Base-by-base conservation (phyloP, 2,113 vertebrate species). In the Megaceryle torquata region DNA sequence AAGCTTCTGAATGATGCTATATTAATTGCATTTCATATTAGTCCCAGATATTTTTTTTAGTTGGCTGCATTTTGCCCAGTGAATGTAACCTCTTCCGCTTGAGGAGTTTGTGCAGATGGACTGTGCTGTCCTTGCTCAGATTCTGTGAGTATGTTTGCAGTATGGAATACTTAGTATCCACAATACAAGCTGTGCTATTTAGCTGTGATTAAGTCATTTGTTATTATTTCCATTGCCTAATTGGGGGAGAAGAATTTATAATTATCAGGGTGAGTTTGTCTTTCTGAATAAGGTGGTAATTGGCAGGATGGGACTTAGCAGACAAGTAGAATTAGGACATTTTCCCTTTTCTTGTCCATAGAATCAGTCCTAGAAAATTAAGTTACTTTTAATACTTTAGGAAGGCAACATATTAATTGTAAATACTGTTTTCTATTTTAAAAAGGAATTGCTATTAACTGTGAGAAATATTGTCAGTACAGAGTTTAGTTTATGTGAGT, bases 141-240 rank as follows among this genome's bases (percentile, higher is more conserved):
- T 82, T 69, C 63, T 2, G 4, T 79, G 26, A 83, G 68, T 64
- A 60, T 50, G 86, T 95, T 87, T 91, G 74, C 2, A 5, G 86
- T 72, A 72, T 82, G 71, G 82, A 90, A 92, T 95, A 90, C 46
- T 92, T 94, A 70, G 87, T 93, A 96, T 93, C 87, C 93, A 95
- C 84, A 87, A 85, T 82, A 91, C 53, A 91, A 76, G 50, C 74
- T 54, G 53, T 3, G 5, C 64, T 91, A 21, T 89, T 95, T 92
- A 86, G 72, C 77, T 93, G 51, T 78, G 68, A 92, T 93, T 93
- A 87, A 89, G 84, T 85, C 20, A 94, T 89, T 89, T 95, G 91
- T 93, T 87, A 78, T 95, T 92, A 50, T 95, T 96, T 97, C 94
- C 91, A 89, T 96, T 95, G 92, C 94, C 89, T 96, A 95, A 95